Evolutionary conservation across 37 sponge, comb jelly and placozoan genomes (phyloP).

Genomic region (Lycopodina hypogea): DNA sequence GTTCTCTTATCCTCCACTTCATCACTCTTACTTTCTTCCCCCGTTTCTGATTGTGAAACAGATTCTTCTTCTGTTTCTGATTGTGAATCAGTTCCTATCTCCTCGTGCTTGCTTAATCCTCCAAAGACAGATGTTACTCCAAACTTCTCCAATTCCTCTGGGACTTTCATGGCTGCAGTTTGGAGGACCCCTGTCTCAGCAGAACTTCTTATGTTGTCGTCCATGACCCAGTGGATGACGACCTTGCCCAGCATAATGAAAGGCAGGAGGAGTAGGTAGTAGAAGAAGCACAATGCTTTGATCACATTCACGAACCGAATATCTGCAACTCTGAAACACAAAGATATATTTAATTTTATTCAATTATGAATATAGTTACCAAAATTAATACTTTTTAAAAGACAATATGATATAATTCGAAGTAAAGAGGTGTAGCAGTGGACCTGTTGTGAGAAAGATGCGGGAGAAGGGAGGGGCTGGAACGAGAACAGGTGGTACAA

Average conservation of each 20-base stretch:
- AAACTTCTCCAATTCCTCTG: conserved; percentile 27
- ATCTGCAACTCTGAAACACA: conserved; percentile 51
- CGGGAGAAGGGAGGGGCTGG: no score
- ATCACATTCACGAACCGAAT: conserved; percentile 44
- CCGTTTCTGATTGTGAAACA: neutral
- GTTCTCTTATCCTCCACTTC: neutral
- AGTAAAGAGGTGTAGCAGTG: no score
- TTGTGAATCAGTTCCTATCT: no score
- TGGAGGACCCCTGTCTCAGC: conserved; percentile 49
- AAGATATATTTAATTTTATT: neutral
- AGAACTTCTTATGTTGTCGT: conserved; percentile 39
- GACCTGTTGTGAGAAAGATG: no score
- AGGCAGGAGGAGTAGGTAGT: conserved; percentile 68
- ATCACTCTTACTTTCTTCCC: neutral
- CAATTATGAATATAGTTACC: neutral
- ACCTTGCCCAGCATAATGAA: conserved; percentile 67
- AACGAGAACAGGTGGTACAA: no score
- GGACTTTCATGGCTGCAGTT: conserved; percentile 47
- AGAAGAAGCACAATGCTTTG: conserved; percentile 74
- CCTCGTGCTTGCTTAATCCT: neutral
- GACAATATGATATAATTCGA: no score
- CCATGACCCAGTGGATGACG: conserved; percentile 45
- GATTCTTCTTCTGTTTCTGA: neutral
- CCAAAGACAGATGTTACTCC: conserved; percentile 7
- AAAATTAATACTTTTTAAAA: neutral